Evolutionary conservation across 2,113 vertebrate species (phyloP).

Genomic region (Oreotrochilus melanogaster): DNA sequence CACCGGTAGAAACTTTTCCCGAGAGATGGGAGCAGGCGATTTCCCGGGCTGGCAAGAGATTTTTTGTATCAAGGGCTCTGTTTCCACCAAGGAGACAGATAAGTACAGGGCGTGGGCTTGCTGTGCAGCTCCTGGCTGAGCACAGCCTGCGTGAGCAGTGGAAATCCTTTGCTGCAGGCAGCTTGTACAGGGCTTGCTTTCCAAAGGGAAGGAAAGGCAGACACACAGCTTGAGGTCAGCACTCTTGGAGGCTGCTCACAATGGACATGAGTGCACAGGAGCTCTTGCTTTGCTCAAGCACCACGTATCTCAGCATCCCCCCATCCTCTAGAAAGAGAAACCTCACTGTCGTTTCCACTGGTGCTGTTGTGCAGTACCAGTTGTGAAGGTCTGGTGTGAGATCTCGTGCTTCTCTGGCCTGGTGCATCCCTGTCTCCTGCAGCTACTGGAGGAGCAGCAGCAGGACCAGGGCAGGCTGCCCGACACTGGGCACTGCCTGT

Average conservation of each 20-base stretch:
- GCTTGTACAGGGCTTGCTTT: neutral
- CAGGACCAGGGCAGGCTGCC: neutral
- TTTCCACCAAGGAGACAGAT: neutral
- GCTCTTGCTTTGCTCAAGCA: neutral
- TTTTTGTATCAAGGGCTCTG: neutral
- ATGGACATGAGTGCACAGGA: neutral
- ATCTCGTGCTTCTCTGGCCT: neutral
- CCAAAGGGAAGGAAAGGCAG: neutral
- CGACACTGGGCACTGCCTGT: accelerated
- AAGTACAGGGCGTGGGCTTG: neutral
- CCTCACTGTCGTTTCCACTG: neutral
- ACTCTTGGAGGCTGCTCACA: neutral
- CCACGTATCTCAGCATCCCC: neutral
- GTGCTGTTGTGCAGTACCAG: neutral
- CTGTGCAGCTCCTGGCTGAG: neutral
- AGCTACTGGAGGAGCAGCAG: neutral
- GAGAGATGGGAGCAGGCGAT: neutral
- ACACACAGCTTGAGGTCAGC: neutral
- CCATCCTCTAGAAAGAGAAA: neutral
- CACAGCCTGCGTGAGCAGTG: accelerated
- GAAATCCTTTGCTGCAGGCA: neutral
- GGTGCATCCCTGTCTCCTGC: neutral
- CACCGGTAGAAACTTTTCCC: neutral
- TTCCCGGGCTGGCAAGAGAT: neutral
- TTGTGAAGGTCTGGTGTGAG: neutral